Conservation (phyloP, 2,888 invertebrate genomes). For the Sminthurinus aureus region DNA sequence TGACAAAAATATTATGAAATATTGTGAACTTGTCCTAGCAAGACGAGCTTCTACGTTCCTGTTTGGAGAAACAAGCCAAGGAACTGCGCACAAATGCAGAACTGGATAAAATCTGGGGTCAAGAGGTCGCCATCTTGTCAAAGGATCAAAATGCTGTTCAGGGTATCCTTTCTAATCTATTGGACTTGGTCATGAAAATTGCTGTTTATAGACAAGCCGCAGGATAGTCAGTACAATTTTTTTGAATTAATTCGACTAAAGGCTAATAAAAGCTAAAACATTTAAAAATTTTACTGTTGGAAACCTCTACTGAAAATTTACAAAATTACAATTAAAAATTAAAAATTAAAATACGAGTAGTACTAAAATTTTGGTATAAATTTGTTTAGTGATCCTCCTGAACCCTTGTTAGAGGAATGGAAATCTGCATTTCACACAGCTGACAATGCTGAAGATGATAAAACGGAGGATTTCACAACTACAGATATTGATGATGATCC, state of each 20-base stretch:
- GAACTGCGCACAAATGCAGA: background rate
- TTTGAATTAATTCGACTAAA: too few relatives aligned
- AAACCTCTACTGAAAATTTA: too few relatives aligned
- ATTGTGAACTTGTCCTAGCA: background rate
- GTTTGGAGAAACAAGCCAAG: background rate
- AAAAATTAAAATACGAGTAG: background rate
- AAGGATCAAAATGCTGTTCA: background rate
- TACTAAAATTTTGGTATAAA: too few relatives aligned
- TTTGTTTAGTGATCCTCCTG: conserved; percentile 24
- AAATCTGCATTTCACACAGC: background rate
- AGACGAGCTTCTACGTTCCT: background rate
- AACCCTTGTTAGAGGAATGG: conserved; percentile 25
- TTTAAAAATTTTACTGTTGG: too few relatives aligned
- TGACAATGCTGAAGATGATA: background rate
- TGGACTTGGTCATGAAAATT: conserved; percentile 30
- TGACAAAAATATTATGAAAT: background rate
- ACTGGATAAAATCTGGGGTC: background rate
- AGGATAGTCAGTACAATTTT: background rate
- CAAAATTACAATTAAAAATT: background rate
- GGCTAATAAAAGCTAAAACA: background rate
- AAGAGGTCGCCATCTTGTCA: background rate
- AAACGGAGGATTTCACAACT: background rate
- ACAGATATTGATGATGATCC: background rate
- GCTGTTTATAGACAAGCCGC: conserved; percentile 15
- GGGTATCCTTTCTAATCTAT: conserved; percentile 5